Evolutionary conservation across 2,888 invertebrate genomes (phyloP), one percentile per base, ranked within the genome.

Genomic region (Diaphora mendica): DNA sequence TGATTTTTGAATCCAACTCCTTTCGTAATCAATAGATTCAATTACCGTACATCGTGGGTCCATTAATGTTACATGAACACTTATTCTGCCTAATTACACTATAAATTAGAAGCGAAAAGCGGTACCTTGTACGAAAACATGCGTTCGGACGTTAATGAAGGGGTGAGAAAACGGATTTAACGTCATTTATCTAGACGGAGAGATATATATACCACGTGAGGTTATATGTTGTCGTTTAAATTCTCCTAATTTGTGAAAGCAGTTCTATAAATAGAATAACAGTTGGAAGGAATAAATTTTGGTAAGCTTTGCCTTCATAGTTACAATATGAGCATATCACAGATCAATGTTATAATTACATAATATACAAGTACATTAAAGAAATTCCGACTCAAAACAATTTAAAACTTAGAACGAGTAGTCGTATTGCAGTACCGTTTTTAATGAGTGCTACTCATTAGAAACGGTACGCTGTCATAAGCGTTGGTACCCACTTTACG

Each of bases 71-170:
- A 70, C 71, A 76, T 67, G 69, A 33, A 74, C 82, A 83, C 77
- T 82, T 79, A 84, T 77, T 71, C 62, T 59, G 68, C 77, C 80
- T 84, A 86, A 85, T 82, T 81, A 81, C 78, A 75, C 77, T 69
- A 82, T 85, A 82, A 85, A 83, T 85, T 79, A 72, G 51, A 71
- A 51, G 70, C 51, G 69, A 73, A 71, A 68, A 75, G 74, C 71
- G 70, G 73, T 76, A 81, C 73, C 77, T 84, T 83, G 82, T 77
- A 78, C 71, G 77, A 75, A 72, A 79, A 74, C 76, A 77, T 79
- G 71, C 73, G 74, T 78, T 76, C 30, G 74, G 62, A 77, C 79
- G 77, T 83, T 81, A 82, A 77, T 55, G 70, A 79, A 68, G 44
- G 33, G 26, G 71, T 30, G 55, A 39, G 70, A 62, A 55, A 69